phyloP scores from a whole-genome alignment of 2,113 vertebrate genomes.

The Carassius auratus region DNA sequence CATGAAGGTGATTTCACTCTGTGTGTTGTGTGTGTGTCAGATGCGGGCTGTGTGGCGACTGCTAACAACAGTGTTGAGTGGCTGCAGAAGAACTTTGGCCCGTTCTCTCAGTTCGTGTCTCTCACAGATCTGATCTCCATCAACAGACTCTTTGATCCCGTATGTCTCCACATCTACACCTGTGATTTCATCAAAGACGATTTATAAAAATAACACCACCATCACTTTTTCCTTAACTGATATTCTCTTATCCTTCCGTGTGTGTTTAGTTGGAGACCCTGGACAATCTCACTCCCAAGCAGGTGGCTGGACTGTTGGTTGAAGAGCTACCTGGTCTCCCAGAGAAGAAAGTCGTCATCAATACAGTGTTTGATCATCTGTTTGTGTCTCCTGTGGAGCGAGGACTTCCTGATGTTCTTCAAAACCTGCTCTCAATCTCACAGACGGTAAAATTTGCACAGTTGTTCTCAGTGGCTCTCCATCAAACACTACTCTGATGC shows the following conservation, averaged over 20 bases:
- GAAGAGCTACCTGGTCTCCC: constrained; percentile 39
- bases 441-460: constrained; percentile 51
- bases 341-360: constrained; percentile 59
- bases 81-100: constrained; percentile 66
- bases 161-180: constrained; percentile 47
- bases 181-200: not conserved
- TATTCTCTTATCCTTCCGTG: not conserved
- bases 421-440: constrained; percentile 17
- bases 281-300: constrained; percentile 56
- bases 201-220: not conserved
- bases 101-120: constrained; percentile 58
- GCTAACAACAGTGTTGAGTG: constrained; percentile 64
- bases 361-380: constrained; percentile 63
- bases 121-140: not conserved
- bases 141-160: constrained; percentile 58
- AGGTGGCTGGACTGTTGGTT: constrained; percentile 66
- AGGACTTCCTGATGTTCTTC: constrained; percentile 58
- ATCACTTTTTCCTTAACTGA: not conserved
- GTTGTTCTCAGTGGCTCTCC: not conserved
- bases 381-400: constrained; percentile 20
- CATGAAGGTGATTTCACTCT: not conserved
- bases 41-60: constrained; percentile 55
- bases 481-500: not conserved
- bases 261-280: constrained; percentile 64
- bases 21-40: constrained; percentile 4